Conservation (phyloP, 2,113 vertebrate genomes). For the Malurus melanocephalus region DNA sequence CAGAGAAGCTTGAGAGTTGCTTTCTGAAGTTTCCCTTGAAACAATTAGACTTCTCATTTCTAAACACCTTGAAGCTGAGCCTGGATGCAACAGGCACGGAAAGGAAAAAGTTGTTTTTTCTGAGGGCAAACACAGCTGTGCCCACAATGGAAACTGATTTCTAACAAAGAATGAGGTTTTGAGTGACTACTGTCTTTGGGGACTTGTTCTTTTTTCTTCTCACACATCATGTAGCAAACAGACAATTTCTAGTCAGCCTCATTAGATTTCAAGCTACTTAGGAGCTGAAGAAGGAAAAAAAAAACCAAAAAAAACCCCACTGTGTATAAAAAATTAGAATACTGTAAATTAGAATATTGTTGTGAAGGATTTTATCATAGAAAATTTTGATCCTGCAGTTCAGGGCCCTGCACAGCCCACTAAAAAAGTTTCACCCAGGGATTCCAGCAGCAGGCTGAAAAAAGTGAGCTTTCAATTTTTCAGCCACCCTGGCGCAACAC, state of each 20-base stretch:
- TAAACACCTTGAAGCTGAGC: background rate
- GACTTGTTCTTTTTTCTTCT: background rate
- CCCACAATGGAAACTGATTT: background rate
- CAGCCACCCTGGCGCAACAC: rapidly evolving
- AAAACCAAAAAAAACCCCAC: background rate
- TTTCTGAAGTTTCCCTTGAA: background rate
- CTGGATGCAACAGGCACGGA: background rate
- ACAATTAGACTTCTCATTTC: background rate
- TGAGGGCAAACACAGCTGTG: background rate
- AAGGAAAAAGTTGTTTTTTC: background rate
- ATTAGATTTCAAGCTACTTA: background rate
- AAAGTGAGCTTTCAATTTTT: background rate
- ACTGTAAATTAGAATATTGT: no score
- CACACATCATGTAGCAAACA: background rate
- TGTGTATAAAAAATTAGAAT: background rate
- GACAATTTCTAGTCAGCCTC: background rate
- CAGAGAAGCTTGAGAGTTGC: background rate
- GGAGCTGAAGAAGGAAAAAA: background rate
- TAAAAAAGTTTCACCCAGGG: background rate
- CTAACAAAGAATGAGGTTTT: background rate
- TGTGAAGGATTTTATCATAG: background rate
- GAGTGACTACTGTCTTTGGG: background rate
- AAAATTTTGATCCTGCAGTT: background rate
- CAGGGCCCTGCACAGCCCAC: background rate
- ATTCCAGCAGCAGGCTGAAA: background rate